Conservation (phyloP, 2,797 vertebrate genomes). For the Chrysocyon brachyurus region DNA sequence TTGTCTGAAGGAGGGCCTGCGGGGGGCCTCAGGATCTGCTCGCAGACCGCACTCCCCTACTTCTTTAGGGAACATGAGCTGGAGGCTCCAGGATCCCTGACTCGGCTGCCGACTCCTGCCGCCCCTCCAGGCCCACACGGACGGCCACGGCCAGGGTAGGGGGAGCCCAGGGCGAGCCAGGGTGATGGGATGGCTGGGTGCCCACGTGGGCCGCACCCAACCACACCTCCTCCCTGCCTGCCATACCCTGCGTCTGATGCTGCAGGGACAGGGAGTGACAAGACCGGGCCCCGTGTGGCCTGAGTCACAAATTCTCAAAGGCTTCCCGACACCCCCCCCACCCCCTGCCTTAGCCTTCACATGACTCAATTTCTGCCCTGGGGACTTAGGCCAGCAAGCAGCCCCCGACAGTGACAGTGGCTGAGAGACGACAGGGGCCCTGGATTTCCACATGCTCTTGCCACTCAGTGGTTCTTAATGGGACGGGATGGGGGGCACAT, state of each 20-base stretch:
- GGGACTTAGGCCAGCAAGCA: not conserved
- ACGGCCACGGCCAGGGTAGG: not conserved
- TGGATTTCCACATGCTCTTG: not conserved
- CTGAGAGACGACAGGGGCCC: not conserved
- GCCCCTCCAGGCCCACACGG: not conserved
- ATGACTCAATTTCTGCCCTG: not conserved
- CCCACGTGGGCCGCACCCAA: not conserved
- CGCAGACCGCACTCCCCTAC: no score
- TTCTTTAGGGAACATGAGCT: not conserved
- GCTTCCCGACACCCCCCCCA: not conserved
- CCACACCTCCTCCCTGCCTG: not conserved
- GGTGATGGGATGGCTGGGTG: no score
- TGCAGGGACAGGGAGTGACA: not conserved
- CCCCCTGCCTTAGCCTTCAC: not conserved
- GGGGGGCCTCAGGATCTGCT: not conserved
- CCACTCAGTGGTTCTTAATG: not conserved
- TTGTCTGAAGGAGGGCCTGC: not conserved
- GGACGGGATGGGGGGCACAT: not conserved
- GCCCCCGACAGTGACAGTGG: fast-evolving
- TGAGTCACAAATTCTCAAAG: not conserved
- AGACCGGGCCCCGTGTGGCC: not conserved
- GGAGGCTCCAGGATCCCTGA: not conserved
- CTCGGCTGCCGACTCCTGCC: fast-evolving
- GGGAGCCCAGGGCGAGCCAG: not conserved
- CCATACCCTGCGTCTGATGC: not conserved